phyloP scores from a whole-genome alignment of 1,140 invertebrate species.

The Acromyrmex echinatior region DNA sequence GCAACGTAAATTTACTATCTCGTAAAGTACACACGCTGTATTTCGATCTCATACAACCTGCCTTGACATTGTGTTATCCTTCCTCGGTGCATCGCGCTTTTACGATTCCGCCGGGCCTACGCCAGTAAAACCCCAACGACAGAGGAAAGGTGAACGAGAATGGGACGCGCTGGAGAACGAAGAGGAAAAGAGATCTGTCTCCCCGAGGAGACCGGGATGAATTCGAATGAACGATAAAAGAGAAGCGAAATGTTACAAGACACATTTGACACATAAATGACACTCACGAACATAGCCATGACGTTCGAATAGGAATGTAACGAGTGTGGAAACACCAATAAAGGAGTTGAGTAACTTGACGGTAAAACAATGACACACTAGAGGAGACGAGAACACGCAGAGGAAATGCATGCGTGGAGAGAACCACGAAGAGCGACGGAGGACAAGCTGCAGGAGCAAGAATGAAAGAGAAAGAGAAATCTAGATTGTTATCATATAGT shows the following conservation, averaged over 20 bases:
- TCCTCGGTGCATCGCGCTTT: constrained; percentile 20
- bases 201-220: background rate
- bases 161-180: constrained; percentile 10
- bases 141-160: background rate
- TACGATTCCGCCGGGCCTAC: constrained; percentile 50
- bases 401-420: constrained; percentile 27
- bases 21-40: constrained; percentile 33
- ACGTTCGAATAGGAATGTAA: constrained; percentile 42
- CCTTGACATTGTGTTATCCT: background rate
- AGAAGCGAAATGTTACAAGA: constrained; percentile 52
- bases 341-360: constrained; percentile 51
- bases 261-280: constrained; percentile 54
- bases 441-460: background rate
- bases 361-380: constrained; percentile 46
- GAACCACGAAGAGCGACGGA: constrained; percentile 19
- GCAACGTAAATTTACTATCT: constrained; percentile 18
- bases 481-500: background rate
- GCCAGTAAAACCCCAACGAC: constrained; percentile 23
- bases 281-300: constrained; percentile 34
- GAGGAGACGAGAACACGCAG: constrained; percentile 43
- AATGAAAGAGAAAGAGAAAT: constrained; percentile 12
- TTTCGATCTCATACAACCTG: constrained; percentile 38
- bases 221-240: constrained; percentile 33
- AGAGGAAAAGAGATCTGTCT: constrained; percentile 27
- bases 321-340: constrained; percentile 49